Conservation (phyloP, 2,113 vertebrate species). For the Numida meleagris region DNA sequence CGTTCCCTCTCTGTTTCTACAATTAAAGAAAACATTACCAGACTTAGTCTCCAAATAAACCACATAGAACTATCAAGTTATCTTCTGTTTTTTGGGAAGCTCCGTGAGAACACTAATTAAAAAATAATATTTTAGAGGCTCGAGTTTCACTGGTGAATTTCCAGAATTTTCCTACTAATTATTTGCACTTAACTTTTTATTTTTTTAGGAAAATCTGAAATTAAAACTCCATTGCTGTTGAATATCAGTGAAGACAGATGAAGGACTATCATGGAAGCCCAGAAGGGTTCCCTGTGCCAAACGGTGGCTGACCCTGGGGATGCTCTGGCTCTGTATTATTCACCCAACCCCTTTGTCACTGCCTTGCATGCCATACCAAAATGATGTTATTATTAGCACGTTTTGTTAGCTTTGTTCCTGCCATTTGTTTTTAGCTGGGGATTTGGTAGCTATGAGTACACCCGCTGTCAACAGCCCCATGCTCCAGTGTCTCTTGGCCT, state of each 20-base stretch:
- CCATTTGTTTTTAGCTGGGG: background rate
- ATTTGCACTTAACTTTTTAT: background rate
- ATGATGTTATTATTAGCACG: background rate
- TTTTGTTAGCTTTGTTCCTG: background rate
- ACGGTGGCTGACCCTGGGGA: fast-evolving
- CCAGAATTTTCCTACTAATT: background rate
- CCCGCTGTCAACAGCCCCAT: background rate
- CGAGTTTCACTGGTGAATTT: background rate
- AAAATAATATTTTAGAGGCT: background rate
- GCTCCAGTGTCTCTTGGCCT: background rate
- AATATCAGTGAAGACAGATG: background rate
- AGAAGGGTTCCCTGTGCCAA: background rate
- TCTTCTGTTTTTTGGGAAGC: background rate
- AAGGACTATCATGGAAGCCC: background rate
- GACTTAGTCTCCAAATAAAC: slow-evolving; percentile 37
- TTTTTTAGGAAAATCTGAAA: background rate
- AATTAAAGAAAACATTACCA: background rate
- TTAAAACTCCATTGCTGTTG: background rate
- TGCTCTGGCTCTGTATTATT: background rate
- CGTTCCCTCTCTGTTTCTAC: slow-evolving; percentile 44
- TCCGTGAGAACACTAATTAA: background rate
- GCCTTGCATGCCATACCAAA: background rate
- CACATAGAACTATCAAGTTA: background rate
- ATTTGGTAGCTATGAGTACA: background rate
- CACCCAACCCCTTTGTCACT: fast-evolving